Evolutionary conservation across 2,888 invertebrate species (phyloP).

Genomic region (Agrochola circellaris): DNA sequence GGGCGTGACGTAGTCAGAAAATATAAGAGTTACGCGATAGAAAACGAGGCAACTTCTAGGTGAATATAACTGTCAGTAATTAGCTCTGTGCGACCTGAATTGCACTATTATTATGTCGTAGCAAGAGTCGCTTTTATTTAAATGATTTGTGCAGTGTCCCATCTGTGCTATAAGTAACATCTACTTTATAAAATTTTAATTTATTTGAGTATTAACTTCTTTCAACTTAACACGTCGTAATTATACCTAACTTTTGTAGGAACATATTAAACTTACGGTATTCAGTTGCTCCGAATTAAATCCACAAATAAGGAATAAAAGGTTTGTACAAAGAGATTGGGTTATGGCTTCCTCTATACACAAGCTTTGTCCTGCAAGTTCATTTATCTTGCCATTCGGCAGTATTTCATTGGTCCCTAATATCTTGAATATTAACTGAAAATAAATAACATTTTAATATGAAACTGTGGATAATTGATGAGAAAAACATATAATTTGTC

Average conservation of each 20-base stretch:
- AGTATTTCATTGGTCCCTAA: constrained; percentile 90
- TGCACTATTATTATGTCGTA: too few relatives aligned
- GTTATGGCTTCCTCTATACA: constrained; percentile 89
- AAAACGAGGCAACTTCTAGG: too few relatives aligned
- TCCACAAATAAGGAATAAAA: constrained; percentile 91
- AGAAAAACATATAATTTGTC: not conserved
- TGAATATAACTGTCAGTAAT: too few relatives aligned
- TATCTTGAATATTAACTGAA: constrained; percentile 81
- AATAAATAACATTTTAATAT: constrained; percentile 33
- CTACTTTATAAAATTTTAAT: not conserved
- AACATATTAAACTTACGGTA: constrained; percentile 78
- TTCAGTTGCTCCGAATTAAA: constrained; percentile 89
- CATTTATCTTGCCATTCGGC: constrained; percentile 89
- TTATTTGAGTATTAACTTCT: not conserved
- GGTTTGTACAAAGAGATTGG: constrained; percentile 90
- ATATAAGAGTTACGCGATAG: too few relatives aligned
- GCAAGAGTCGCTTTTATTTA: too few relatives aligned
- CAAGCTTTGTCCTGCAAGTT: constrained; percentile 83
- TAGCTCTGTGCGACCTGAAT: too few relatives aligned
- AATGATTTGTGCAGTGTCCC: too few relatives aligned
- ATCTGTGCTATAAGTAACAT: not conserved
- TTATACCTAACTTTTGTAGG: not conserved
- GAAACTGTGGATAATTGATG: not conserved
- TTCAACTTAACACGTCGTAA: not conserved
- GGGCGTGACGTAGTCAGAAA: too few relatives aligned